Base-by-base conservation (phyloP, 2,113 vertebrate genomes). In the Microcebus jonahi region DNA sequence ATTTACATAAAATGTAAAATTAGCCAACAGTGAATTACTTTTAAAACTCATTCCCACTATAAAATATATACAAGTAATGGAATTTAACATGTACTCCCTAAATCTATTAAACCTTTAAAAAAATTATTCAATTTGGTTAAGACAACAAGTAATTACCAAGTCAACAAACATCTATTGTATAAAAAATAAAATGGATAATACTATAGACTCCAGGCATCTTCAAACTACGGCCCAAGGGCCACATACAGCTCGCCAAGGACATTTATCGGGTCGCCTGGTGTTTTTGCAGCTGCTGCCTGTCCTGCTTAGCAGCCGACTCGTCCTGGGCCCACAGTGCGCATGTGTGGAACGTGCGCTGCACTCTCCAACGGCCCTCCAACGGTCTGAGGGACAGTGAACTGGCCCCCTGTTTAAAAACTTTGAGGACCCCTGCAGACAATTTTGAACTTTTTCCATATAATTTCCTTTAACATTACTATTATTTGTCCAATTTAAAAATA, bases 401-500 rank as follows among this genome's bases (percentile, higher is more conserved):
- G 45, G 45, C 45, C 45, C 45, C 45, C 45, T 45, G 45, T 45
- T 45, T 45, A 45, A 45, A 45, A 45, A 45, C 7, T 45, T 45
- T 45, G 45, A 45, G 45, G 45, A 45, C 45, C 45, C 45, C 45
- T 45, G 45, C 45, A 45, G 45, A 53, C n/a, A 89, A 53, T 71
- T 93, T 71, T 73, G 14, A 57, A 73, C 42, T 88, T 94, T 80
- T 93, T 31, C 61, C 50, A 57, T 17, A 5, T 48, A 39, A 73
- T 95, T 97, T 68, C 68, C 20, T 76, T 70, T 92, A 65, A 61
- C 36, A 27, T 91, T 67, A 65, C 34, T 77, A 45, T 79, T 84
- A 8, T 90, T 92, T 82, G 55, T 55, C 63, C 68, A 59, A 65
- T 80, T 91, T 70, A 21, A 73, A 96, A 89, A 79, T 83, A 89